Evolutionary conservation across 37 sponge, comb jelly and placozoan species (phyloP), one percentile per base, ranked within the genome.

Genomic region (Aplysina aerophoba): DNA sequence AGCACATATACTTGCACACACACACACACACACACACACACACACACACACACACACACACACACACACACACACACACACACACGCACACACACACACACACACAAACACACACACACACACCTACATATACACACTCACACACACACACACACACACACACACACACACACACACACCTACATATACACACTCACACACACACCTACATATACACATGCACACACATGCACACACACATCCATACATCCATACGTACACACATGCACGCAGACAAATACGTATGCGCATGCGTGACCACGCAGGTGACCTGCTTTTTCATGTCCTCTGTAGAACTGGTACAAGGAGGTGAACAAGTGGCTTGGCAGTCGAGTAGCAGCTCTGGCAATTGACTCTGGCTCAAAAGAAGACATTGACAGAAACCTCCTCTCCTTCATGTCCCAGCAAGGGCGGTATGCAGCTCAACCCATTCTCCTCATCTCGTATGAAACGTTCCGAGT

Each of bases 291-390:
- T 11, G 8, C 50, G 8, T 44, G 50, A 3, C 3, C 50, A 44
- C 8, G 50, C 8, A 63, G 28, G 25, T 30, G 28, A 30, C 28
- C 6, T 3, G 28, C 4, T 8, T 12, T 30, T 63, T 8, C 28
- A 28, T 8, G 11, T 30, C 50, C 8, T 60, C 31, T 62, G 34
- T 54, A 97, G 96, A 98, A 98, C 79, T 98, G 98, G 98, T 89
- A 95, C 56, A 98, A 98, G 73, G 98, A 98, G 90, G 85, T 96
- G 27, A 82, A 50, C 73, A 98, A 98, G 73, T 98, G 98, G 98
- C 81, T 98, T 53, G 88, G 87, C 24, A 84, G 91, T 0, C 64
- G 93, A 11, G 84, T 98, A 17, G 59, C 85, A 21, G 80, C 92
- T 19, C 62, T 96, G 20, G 90, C 96, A 36, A 98, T 98, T 55